phyloP scores from a whole-genome alignment of 2,113 vertebrate species.

The mouse (Mus musculus) region DNA sequence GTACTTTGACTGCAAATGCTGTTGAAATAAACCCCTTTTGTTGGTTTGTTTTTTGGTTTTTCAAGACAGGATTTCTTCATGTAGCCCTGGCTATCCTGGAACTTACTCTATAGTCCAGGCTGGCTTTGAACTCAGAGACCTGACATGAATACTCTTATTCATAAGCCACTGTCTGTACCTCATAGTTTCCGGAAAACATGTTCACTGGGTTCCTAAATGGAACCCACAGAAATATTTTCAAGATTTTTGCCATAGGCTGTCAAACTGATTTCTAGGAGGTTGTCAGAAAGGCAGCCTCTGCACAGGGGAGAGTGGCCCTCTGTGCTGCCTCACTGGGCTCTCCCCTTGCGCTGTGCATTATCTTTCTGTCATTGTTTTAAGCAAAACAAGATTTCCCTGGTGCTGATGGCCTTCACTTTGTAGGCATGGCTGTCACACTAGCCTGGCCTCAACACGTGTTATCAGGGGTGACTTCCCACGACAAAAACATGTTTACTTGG shows the following conservation, averaged over 20 bases:
- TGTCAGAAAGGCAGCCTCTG: not conserved
- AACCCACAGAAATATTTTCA: not conserved
- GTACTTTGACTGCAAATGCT: not conserved
- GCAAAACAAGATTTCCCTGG: not conserved
- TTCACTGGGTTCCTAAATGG: not conserved
- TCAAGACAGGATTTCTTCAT: not conserved
- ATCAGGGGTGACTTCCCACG: not conserved
- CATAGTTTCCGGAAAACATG: conserved; percentile 11
- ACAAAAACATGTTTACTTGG: conserved; percentile 42
- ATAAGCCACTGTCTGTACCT: not conserved
- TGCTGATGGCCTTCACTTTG: not conserved
- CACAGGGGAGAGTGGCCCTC: not conserved
- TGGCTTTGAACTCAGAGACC: not conserved
- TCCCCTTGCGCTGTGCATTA: not conserved
- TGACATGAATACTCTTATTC: not conserved
- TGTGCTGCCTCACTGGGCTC: not conserved
- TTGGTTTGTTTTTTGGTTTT: not conserved
- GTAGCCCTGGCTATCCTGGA: not conserved
- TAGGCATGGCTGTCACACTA: not conserved
- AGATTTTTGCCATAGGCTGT: not conserved
- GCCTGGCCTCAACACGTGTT: not conserved
- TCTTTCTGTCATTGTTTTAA: not conserved
- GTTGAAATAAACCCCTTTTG: not conserved
- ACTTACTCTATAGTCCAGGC: not conserved
- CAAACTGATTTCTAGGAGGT: conserved; percentile 6